A percentile compares a stretch with the other conserved stretches of the same genome.
These are phyloP conservation scores for Amblyteles armatorius DNA, from an alignment of 2,888 invertebrate species.

Conservation along the genomic window DNA sequence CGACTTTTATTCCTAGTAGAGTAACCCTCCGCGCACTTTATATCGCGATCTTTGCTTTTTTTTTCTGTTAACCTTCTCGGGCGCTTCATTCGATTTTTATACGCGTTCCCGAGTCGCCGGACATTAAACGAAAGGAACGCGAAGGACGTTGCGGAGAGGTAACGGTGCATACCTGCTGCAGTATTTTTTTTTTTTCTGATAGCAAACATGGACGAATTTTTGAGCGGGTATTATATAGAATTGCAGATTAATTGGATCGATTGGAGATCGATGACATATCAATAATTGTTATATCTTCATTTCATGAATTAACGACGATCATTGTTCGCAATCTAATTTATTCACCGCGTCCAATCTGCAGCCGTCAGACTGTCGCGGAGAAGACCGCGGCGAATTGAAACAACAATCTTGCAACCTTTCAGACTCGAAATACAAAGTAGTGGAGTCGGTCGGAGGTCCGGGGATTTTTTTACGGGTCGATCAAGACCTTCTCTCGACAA, in stretches of 20 bases:
- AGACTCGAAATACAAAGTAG: neutral
- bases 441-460: neutral
- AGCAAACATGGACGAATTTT: neutral
- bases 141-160: slow-evolving; percentile 68
- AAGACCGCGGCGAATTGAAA: neutral
- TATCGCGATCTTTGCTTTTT: slow-evolving; percentile 63
- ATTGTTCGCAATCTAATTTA: too few species aligned
- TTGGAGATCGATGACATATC: too few species aligned
- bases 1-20: slow-evolving; percentile 54
- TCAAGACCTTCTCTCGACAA: neutral
- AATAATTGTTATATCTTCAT: too few species aligned
- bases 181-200: slow-evolving; percentile 25
- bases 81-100: slow-evolving; percentile 55
- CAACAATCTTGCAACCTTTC: neutral
- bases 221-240: neutral
- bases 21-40: slow-evolving; percentile 50
- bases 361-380: neutral
- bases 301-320: too few species aligned
- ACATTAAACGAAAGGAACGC: slow-evolving; percentile 65
- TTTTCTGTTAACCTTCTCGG: slow-evolving; percentile 34
- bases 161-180: slow-evolving; percentile 60
- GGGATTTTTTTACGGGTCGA: neutral
- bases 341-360: too few species aligned
- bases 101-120: slow-evolving; percentile 59
- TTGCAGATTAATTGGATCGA: neutral